Evolutionary conservation across 1,140 invertebrate species (phyloP), one percentile per base, ranked within the genome.

Genomic region (Scylla paramamosain): DNA sequence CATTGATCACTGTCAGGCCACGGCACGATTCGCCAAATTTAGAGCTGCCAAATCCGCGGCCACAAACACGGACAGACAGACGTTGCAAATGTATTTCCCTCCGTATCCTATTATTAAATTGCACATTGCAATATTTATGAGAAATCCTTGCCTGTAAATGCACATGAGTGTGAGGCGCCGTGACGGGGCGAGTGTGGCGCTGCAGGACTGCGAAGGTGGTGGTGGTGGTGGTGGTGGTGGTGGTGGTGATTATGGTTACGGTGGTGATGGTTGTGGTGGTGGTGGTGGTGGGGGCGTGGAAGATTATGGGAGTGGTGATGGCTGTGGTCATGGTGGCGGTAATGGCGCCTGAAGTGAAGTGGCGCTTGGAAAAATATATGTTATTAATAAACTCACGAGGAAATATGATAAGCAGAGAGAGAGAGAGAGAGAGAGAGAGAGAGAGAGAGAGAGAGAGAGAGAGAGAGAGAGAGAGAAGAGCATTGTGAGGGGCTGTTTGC

Each of bases 51-150:
- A 95, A 95, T 92, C 82, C 82, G 82, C 91, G 90, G 91, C 90
- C 91, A 91, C 91, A 92, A 92, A 95, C 92, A 92, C 77, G 45
- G 94, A 95, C 45, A 92, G 94, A 95, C 94, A 95, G 94, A 95
- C 94, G 91, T 88, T 67, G 86, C 94, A 88, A 95, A 92, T 95
- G 94, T 95, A 95, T 95, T 95, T 95, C 90, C 90, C 90, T 67
- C 90, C 90, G 90, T 95, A 95, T 95, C 94, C 94, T 95, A 95
- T 95, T 95, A 95, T 95, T 95, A 95, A 95, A 95, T 92, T 95
- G 94, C 83, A 67, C 90, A 95, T 95, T 95, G 94, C 83, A 95
- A 95, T 95, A 95, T 95, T 95, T 95, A 95, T 95, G 94, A 95
- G 94, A 95, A 95, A 95, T 92, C 90, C 90, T 59, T 84, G 90